Conservation (phyloP, 2,113 vertebrate genomes). For the Argyrosomus japonicus region DNA sequence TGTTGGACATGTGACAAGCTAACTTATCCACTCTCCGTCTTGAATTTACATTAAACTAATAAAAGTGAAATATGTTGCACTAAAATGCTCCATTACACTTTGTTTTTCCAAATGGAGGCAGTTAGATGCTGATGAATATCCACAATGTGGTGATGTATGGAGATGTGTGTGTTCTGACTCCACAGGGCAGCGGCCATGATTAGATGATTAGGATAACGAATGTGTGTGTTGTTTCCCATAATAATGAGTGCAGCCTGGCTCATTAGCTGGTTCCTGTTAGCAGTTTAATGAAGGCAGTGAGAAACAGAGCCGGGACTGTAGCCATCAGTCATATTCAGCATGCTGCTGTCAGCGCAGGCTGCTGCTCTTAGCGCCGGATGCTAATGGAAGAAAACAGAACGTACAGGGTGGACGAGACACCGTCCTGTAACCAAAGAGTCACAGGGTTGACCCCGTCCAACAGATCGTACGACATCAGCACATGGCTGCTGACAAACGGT, state of each 20-base stretch:
- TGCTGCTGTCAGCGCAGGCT: conserved; percentile 19
- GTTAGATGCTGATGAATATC: conserved; percentile 58
- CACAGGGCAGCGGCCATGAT: conserved; percentile 63
- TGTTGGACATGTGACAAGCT: neutral
- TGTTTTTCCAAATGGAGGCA: conserved; percentile 37
- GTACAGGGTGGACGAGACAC: neutral
- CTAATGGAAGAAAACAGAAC: neutral
- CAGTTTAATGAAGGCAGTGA: conserved; percentile 62
- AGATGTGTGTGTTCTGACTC: conserved; percentile 52
- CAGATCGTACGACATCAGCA: neutral
- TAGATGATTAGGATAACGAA: conserved; percentile 71
- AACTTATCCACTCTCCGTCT: neutral
- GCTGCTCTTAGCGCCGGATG: conserved; percentile 1
- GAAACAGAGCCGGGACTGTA: conserved; percentile 30
- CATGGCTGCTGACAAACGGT: neutral
- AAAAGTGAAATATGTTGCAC: conserved; percentile 42
- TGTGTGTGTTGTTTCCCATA: conserved; percentile 63
- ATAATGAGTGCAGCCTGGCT: conserved; percentile 67
- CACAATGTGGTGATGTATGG: conserved; percentile 51
- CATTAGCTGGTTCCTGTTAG: conserved; percentile 71
- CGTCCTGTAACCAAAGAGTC: neutral
- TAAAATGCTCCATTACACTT: conserved; percentile 47
- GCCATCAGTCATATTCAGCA: conserved; percentile 56
- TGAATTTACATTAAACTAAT: conserved; percentile 31
- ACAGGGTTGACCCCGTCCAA: neutral